Conservation (phyloP, 2,888 invertebrate genomes). For the Eretmocerus hayati region DNA sequence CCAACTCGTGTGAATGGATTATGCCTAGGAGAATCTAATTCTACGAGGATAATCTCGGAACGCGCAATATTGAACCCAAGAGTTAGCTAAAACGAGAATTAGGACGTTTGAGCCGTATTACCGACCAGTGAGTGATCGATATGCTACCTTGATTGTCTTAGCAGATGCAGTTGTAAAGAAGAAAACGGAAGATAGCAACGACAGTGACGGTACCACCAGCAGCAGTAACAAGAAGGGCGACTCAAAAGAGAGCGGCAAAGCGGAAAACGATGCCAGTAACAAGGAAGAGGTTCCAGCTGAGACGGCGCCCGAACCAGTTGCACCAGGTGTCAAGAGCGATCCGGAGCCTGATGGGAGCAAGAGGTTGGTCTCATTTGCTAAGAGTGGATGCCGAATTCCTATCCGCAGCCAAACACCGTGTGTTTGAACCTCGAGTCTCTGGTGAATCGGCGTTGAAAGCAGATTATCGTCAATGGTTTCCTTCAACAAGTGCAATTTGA, state of each 20-base stretch:
- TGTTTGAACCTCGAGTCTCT: slow-evolving; percentile 1
- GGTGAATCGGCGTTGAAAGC: slow-evolving; percentile 21
- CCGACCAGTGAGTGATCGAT: slow-evolving; percentile 37
- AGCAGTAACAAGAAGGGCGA: slow-evolving; percentile 39
- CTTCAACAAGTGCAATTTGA: slow-evolving; percentile 12
- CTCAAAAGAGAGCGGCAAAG: slow-evolving; percentile 45
- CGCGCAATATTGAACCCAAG: slow-evolving; percentile 1
- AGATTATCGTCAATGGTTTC: slow-evolving; percentile 36
- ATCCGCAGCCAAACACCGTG: slow-evolving; percentile 13
- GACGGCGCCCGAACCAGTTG: slow-evolving; percentile 36
- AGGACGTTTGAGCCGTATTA: slow-evolving; percentile 16
- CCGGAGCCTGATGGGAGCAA: slow-evolving; percentile 52
- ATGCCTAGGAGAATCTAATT: slow-evolving; percentile 4
- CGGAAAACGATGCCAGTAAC: slow-evolving; percentile 38
- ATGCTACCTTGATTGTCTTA: slow-evolving; percentile 43
- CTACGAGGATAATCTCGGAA: not conserved
- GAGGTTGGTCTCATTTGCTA: slow-evolving; percentile 51
- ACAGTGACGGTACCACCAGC: slow-evolving; percentile 30
- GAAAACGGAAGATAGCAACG: slow-evolving; percentile 43
- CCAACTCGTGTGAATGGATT: slow-evolving; percentile 13
- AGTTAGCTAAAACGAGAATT: slow-evolving; percentile 10
- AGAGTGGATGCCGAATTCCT: slow-evolving; percentile 27
- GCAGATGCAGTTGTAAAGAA: slow-evolving; percentile 46
- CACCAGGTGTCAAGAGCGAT: slow-evolving; percentile 52
- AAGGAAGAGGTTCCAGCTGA: slow-evolving; percentile 32